Evolutionary conservation across 2,797 vertebrate species (phyloP), one percentile per base, ranked within the genome.

Genomic region (Apogon talboti): DNA sequence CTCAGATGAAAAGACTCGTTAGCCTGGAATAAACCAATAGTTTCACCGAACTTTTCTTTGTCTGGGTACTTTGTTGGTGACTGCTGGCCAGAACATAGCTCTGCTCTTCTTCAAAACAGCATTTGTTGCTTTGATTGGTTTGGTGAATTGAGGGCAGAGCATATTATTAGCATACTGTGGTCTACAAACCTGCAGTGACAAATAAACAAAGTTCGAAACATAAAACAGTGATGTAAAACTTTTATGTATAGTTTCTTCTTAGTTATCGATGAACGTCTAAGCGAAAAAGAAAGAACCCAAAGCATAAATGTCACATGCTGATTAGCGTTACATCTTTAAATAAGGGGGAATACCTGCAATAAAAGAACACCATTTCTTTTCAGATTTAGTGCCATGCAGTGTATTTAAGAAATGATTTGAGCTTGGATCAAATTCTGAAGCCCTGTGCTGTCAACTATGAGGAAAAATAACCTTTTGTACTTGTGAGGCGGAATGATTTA

Each of bases 401-500:
- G 16, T 51, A 40, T 44, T 38, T 2, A 24, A 16, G 7, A 45
- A n/a, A 42, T 4, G 13, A 50, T 48, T 53, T 35, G 11, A 45
- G 48, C 43, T 35, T 11, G 6, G 28, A 47, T 40, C 33, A 18
- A 13, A 3, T 7, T 56, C 16, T 37, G 15, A 71, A 38, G 14
- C 18, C 1, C 13, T 57, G 3, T 33, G 3, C 14, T 56, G 21
- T 28, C 48, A 57, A 43, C 21, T 52, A 33, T 13, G 14, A 43
- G 41, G n/a, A 7, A 51, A 28, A 47, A 54, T 41, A 1, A 11
- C 3, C 19, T n/a, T 21, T 35, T 46, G 21, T 12, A 24, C 41
- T 48, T 7, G 15, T 37, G 44, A 37, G n/a, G 30, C 43, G 14
- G 11, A 45, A 52, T 18, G 53, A 61, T 66, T 58, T 60, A 44